These are phyloP conservation scores for Dicentrarchus labrax DNA, from an alignment of 2,113 vertebrate species.

Conservation along the genomic window DNA sequence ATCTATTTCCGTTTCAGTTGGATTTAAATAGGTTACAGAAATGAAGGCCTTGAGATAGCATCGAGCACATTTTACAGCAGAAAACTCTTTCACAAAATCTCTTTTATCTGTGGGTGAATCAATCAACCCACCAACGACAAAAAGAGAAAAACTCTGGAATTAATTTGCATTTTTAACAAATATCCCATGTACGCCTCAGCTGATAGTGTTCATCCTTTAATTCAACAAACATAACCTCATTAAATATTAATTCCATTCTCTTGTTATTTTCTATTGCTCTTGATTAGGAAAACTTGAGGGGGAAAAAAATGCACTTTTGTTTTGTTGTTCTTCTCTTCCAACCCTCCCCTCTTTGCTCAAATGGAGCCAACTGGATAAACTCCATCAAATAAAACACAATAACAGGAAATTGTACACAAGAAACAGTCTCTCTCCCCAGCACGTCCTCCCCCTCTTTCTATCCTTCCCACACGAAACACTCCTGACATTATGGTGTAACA, in stretches of 20 bases:
- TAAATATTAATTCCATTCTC: slow-evolving; percentile 74
- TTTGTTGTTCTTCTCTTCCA: background rate
- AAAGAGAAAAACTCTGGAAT: slow-evolving; percentile 55
- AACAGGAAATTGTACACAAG: slow-evolving; percentile 44
- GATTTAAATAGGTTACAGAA: slow-evolving; percentile 17
- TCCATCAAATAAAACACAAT: slow-evolving; percentile 62
- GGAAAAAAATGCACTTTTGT: slow-evolving; percentile 46
- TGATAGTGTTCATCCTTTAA: slow-evolving; percentile 72
- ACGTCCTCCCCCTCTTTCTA: background rate
- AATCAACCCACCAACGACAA: slow-evolving; percentile 25
- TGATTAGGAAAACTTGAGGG: slow-evolving; percentile 53
- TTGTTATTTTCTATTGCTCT: slow-evolving; percentile 62
- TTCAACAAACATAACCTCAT: slow-evolving; percentile 76
- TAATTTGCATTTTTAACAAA: slow-evolving; percentile 79
- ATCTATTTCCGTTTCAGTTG: background rate
- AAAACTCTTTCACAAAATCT: slow-evolving; percentile 58
- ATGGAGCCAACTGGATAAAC: slow-evolving; percentile 64
- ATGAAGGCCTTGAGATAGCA: slow-evolving; percentile 58
- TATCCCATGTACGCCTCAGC: slow-evolving; percentile 49
- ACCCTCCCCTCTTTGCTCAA: slow-evolving; percentile 19
- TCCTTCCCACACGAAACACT: slow-evolving; percentile 26
- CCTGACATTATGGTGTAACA: slow-evolving; percentile 9
- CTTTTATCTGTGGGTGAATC: slow-evolving; percentile 59
- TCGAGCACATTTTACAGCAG: slow-evolving; percentile 57
- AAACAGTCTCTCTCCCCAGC: background rate